phyloP scores from a whole-genome alignment of 2,888 invertebrate genomes.

The Drosophila pullipes region DNA sequence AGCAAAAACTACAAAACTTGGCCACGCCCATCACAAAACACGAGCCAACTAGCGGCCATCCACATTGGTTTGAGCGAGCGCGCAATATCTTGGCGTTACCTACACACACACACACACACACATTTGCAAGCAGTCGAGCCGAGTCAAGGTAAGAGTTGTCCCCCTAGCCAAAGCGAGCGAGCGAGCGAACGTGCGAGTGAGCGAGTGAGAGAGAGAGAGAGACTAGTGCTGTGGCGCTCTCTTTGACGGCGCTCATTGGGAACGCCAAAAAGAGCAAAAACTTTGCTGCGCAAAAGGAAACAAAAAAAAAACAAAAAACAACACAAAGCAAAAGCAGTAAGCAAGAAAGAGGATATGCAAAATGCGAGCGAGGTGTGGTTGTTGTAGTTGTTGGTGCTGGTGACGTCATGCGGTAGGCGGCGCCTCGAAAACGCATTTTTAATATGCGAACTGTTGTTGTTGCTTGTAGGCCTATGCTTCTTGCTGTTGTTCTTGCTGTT shows the following conservation, averaged over 20 bases:
- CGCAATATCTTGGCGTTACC: constrained; percentile 67
- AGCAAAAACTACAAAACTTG: constrained; percentile 70
- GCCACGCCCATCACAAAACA: constrained; percentile 65
- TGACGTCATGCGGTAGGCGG: constrained; percentile 80
- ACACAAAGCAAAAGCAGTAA: constrained; percentile 46
- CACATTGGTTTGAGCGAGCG: constrained; percentile 62
- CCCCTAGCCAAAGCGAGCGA: constrained; percentile 4
- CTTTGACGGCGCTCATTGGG: constrained; percentile 60
- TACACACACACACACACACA: constrained; percentile 32
- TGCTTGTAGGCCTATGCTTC: constrained; percentile 12
- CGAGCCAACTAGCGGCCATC: constrained; percentile 39
- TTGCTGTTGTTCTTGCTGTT: constrained; percentile 32
- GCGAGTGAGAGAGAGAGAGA: constrained; percentile 30
- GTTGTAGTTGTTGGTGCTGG: constrained; percentile 34
- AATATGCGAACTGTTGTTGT: constrained; percentile 50
- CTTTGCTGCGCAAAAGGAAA: constrained; percentile 36
- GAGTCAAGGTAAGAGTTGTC: constrained; percentile 36
- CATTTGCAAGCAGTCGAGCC: constrained; percentile 23
- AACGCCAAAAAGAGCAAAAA: constrained; percentile 59
- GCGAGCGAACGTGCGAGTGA: constrained; percentile 9
- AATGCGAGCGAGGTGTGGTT: constrained; percentile 44
- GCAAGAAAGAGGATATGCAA: constrained; percentile 72
- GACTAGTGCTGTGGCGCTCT: constrained; percentile 50
- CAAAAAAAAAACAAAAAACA: constrained; percentile 17
- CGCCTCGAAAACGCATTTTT: constrained; percentile 81